Evolutionary conservation across 2,113 vertebrate genomes (phyloP).

Genomic region (Bufo gargarizans): DNA sequence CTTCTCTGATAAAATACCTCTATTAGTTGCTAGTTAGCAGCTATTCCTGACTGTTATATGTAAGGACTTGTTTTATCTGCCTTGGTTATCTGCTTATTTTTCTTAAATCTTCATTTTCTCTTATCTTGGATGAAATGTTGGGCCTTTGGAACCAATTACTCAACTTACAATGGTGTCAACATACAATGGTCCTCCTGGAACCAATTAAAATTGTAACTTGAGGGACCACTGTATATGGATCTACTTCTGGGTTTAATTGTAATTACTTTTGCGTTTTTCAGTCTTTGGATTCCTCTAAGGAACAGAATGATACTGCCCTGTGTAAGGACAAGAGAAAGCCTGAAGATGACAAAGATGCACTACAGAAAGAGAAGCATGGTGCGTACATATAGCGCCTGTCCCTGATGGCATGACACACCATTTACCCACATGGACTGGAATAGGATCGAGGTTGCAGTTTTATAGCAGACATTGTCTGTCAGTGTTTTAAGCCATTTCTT

Average conservation of each 20-base stretch:
- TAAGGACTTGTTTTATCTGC: no score
- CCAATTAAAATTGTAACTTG: no score
- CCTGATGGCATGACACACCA: conserved; percentile 35
- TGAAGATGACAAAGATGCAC: conserved; percentile 27
- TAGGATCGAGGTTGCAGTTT: conserved; percentile 27
- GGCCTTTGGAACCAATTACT: no score
- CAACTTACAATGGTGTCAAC: no score
- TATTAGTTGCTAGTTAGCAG: no score
- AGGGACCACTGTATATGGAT: no score
- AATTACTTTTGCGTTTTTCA: neutral
- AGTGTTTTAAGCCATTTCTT: conserved; percentile 33
- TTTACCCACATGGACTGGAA: conserved; percentile 41
- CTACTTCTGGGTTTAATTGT: neutral
- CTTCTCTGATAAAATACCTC: no score
- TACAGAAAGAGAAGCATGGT: conserved; percentile 26
- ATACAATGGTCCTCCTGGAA: no score
- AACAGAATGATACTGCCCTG: conserved; percentile 19
- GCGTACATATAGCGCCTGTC: conserved; percentile 39
- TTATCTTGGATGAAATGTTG: no score
- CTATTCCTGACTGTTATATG: no score
- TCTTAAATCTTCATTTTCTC: no score
- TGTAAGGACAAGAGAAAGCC: neutral
- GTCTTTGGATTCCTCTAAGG: conserved; percentile 18
- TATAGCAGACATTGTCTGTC: conserved; percentile 19
- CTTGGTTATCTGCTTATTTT: no score